A percentile compares a stretch with the other conserved stretches of the same genome.
These are phyloP conservation scores for Netelia fuscicornis DNA, from an alignment of 2,888 invertebrate species.

Conservation along the genomic window DNA sequence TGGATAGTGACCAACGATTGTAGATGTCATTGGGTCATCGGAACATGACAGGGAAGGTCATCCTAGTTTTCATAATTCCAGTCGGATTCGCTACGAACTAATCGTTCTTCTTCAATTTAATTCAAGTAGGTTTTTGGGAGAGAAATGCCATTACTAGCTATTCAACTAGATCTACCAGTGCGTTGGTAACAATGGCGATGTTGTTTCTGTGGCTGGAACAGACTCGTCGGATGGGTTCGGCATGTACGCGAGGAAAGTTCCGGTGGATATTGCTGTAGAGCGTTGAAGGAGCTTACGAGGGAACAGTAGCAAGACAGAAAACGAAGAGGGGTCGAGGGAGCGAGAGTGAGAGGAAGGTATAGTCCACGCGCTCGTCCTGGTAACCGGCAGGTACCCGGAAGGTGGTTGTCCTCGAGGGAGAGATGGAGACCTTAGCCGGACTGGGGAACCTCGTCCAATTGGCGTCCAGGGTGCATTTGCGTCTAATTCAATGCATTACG, in stretches of 20 bases:
- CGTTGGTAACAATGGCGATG: constrained; percentile 9
- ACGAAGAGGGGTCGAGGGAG: not conserved
- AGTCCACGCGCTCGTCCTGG: constrained; percentile 63
- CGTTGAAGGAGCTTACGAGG: no score
- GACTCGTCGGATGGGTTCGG: not conserved
- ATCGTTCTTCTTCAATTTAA: not conserved
- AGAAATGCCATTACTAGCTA: not conserved
- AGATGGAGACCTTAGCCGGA: constrained; percentile 80
- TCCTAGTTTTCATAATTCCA: not conserved
- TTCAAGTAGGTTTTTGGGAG: not conserved
- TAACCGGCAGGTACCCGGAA: constrained; percentile 72
- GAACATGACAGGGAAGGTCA: no score
- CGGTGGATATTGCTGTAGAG: constrained; percentile 14
- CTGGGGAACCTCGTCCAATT: constrained; percentile 80
- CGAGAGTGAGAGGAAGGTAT: constrained; percentile 10
- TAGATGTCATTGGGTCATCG: no score
- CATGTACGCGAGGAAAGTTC: not conserved
- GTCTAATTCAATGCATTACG: constrained; percentile 88
- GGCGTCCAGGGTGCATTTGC: constrained; percentile 86
- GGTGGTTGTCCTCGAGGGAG: constrained; percentile 79
- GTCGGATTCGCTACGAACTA: not conserved
- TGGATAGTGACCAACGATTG: no score
- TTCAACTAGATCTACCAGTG: not conserved
- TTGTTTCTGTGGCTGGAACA: constrained; percentile 18
- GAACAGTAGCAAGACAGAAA: constrained; percentile 31